phyloP scores from a whole-genome alignment of 1,140 invertebrate species.

The Trichonephila clavata region DNA sequence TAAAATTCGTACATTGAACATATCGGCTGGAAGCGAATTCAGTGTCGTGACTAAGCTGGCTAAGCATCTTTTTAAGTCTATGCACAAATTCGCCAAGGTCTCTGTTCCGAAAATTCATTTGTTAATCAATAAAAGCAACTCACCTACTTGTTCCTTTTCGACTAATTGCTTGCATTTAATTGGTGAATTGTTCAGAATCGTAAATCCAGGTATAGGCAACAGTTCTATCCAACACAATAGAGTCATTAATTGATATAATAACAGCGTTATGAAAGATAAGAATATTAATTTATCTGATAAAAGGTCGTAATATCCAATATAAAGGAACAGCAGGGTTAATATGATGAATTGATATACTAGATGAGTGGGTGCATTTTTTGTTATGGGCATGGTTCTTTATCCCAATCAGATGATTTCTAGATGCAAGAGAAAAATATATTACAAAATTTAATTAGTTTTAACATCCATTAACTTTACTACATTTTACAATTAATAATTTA shows the following conservation, averaged over 20 bases:
- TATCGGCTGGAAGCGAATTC: too few relatives aligned
- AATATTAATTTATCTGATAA: slow-evolving; percentile 6
- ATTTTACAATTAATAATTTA: too few relatives aligned
- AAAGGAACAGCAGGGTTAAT: not conserved
- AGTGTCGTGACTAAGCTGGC: too few relatives aligned
- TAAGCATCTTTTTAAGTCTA: too few relatives aligned
- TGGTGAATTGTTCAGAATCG: not conserved
- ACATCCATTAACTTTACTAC: too few relatives aligned
- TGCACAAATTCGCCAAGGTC: too few relatives aligned
- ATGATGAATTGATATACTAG: slow-evolving; percentile 54
- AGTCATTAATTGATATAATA: not conserved
- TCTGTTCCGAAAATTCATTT: too few relatives aligned
- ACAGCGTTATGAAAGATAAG: not conserved
- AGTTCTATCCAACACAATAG: slow-evolving; percentile 15
- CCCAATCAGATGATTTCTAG: not conserved
- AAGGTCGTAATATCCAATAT: slow-evolving; percentile 9
- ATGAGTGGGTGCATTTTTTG: not conserved
- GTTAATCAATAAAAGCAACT: not conserved
- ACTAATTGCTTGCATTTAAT: not conserved
- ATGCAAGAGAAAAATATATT: too few relatives aligned
- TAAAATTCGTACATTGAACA: too few relatives aligned
- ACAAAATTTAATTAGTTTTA: too few relatives aligned
- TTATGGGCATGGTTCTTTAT: not conserved
- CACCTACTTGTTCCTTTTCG: not conserved
- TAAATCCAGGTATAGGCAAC: not conserved